Conservation (phyloP, 2,113 vertebrate genomes). For the Lophochroa leadbeateri region DNA sequence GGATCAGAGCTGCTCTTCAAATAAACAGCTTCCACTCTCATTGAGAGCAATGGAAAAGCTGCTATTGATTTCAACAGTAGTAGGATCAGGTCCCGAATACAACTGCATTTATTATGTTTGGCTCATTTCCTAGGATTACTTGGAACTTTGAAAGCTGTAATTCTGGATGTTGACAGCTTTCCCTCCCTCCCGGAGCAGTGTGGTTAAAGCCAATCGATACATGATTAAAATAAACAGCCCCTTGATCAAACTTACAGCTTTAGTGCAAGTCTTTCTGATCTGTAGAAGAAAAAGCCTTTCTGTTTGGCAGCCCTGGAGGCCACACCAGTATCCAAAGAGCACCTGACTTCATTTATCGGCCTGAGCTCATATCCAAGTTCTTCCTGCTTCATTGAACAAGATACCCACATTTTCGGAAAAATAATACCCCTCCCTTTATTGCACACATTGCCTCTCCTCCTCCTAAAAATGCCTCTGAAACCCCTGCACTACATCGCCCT, state of each 20-base stretch:
- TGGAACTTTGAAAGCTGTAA: slow-evolving; percentile 52
- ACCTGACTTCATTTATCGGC: neutral
- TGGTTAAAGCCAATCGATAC: slow-evolving; percentile 50
- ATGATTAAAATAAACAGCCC: slow-evolving; percentile 59
- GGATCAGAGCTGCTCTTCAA: slow-evolving; percentile 8
- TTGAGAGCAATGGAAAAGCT: slow-evolving; percentile 8
- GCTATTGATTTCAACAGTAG: slow-evolving; percentile 52
- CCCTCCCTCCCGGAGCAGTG: neutral
- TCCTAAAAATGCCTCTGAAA: neutral
- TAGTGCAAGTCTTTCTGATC: neutral
- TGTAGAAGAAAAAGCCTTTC: neutral
- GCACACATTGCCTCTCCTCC: neutral
- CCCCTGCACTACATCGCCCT: neutral
- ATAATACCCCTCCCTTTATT: neutral
- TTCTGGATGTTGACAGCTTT: slow-evolving; percentile 70
- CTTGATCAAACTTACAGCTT: slow-evolving; percentile 46
- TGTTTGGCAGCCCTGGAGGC: neutral
- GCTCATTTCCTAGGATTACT: slow-evolving; percentile 67
- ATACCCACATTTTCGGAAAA: neutral
- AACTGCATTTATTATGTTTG: slow-evolving; percentile 65
- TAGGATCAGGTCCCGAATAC: slow-evolving; percentile 2
- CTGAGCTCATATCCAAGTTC: neutral
- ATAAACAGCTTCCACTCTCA: neutral
- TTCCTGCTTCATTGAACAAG: slow-evolving; percentile 14
- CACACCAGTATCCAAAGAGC: neutral